phyloP scores from a whole-genome alignment of 2,113 vertebrate genomes.

The Hypocryptadius cinnamomeus region DNA sequence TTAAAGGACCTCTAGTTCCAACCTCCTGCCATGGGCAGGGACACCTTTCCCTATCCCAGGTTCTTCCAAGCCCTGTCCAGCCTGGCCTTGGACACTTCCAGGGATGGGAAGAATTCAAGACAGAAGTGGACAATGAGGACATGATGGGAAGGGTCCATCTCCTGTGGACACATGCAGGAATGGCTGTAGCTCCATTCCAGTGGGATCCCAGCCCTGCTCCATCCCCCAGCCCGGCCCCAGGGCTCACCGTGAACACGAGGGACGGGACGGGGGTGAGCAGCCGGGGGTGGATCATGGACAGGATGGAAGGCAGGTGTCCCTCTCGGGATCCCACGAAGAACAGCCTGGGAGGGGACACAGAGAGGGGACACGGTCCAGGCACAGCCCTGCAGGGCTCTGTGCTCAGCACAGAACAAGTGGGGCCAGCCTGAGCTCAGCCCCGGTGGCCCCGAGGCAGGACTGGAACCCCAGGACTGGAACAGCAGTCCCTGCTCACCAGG shows the following conservation, averaged over 20 bases:
- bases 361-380: background rate
- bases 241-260: conserved; percentile 87
- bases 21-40: background rate
- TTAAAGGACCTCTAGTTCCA: background rate
- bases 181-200: background rate
- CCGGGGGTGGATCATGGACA: conserved; percentile 95
- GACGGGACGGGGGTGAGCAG: conserved; percentile 89
- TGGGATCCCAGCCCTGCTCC: background rate
- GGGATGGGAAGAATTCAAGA: background rate
- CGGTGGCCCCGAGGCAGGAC: rapidly evolving
- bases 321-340: conserved; percentile 95
- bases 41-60: background rate
- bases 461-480: background rate
- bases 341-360: conserved; percentile 73
- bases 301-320: conserved; percentile 89
- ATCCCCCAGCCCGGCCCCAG: background rate
- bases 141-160: background rate
- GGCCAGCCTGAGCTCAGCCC: background rate
- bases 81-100: background rate
- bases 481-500: background rate
- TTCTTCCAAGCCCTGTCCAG: background rate
- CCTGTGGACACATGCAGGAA: background rate
- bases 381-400: background rate
- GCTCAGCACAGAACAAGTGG: background rate
- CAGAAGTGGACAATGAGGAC: background rate